Base-by-base conservation (phyloP, 1,140 invertebrate species). In the Apis dorsata region DNA sequence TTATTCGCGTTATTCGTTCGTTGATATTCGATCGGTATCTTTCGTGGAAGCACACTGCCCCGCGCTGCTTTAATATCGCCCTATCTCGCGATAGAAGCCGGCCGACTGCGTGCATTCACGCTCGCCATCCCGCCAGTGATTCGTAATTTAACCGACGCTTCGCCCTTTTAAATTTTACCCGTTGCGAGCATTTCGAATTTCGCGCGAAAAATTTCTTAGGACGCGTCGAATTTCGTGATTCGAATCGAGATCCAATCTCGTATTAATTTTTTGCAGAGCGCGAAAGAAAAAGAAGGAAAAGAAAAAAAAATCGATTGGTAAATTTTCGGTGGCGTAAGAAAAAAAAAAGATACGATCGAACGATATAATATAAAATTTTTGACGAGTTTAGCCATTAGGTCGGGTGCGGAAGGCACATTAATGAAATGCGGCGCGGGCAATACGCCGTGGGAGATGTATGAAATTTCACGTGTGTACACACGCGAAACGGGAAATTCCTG, bases 11-110 rank as follows among this genome's bases (percentile, higher is more conserved):
- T 34, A 78, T 62, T 71, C 72, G 57, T 71, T 68, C 44, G 66
- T 59, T 24, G n/a, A 3, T 51, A 51, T 73, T 79, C 79, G 78
- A 86, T 86, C 68, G 60, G n/a, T 86, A 86, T 83, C 80, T 78
- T 69, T 79, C 13, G 76, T 44, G 59, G 21, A 57, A 51, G 17
- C 84, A 62, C 70, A 82, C 70, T 55, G 60, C 51, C 19, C 34
- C 71, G 28, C 12, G 62, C 10, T n/a, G 17, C 7, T 79, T 86
- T 70, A 74, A 87, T 87, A 83, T 86, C 28, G 24, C 59, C 55
- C 60, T 49, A 77, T 86, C 65, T 59, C 53, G 79, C 15, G 17
- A 57, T 57, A 81, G 66, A 78, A 51, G 62, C 75, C 53, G 55
- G 19, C 53, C 77, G 63, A 2, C 34, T 71, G 71, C 59, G 51